Evolutionary conservation across 2,888 invertebrate species (phyloP).

Genomic region (Pollenia amentaria): DNA sequence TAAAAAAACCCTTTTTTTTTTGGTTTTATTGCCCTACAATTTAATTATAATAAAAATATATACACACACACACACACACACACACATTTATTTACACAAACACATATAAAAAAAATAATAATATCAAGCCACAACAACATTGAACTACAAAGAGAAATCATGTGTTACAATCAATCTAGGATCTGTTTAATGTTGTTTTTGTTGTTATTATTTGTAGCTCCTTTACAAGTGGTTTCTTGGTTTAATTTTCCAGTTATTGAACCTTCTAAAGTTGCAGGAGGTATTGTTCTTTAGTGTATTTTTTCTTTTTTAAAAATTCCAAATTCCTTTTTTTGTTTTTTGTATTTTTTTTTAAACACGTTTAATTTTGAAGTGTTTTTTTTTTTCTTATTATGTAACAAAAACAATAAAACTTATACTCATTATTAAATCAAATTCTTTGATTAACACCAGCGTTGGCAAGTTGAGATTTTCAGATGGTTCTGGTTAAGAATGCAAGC

Average conservation of each 20-base stretch:
- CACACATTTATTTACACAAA: neutral
- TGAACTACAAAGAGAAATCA: neutral
- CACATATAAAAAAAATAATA: neutral
- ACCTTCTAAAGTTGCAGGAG: constrained; percentile 24
- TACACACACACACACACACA: neutral
- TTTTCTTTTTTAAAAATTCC: constrained; percentile 51
- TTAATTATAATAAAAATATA: constrained; percentile 48
- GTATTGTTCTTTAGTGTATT: neutral
- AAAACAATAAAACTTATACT: constrained; percentile 32
- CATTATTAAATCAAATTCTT: constrained; percentile 52
- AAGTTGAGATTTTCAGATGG: neutral
- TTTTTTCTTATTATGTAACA: constrained; percentile 53
- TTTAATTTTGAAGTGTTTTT: constrained; percentile 27
- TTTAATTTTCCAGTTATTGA: constrained; percentile 54
- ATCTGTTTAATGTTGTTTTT: constrained; percentile 37
- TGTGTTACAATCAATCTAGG: constrained; percentile 48
- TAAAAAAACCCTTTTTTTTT: constrained; percentile 41
- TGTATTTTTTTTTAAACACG: constrained; percentile 53
- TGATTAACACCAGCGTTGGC: constrained; percentile 10
- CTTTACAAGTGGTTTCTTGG: constrained; percentile 55
- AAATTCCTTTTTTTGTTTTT: constrained; percentile 29
- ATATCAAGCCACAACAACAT: neutral
- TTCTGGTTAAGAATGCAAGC: too few species aligned
- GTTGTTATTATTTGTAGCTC: constrained; percentile 12
- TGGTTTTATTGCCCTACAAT: constrained; percentile 47